Conservation (phyloP, 2,797 vertebrate species). For the Rhyacichthys aspro region DNA sequence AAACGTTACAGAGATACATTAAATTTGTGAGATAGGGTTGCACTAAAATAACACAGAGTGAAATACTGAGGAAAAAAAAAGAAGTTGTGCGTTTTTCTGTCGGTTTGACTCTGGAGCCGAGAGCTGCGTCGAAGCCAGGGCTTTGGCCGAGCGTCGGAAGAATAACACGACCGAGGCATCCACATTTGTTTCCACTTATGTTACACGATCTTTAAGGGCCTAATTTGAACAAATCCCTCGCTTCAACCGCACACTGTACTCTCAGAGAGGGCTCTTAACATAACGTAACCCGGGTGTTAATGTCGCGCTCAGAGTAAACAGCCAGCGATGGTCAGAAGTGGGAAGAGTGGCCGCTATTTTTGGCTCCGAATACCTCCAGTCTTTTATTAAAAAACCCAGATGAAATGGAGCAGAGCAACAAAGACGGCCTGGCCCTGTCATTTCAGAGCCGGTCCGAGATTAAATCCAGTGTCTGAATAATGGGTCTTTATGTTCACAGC, state of each 20-base stretch:
- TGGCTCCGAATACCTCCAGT: slow-evolving; percentile 52
- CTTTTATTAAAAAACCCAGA: slow-evolving; percentile 73
- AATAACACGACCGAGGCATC: slow-evolving; percentile 64
- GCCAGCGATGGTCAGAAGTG: slow-evolving; percentile 44
- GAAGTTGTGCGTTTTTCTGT: slow-evolving; percentile 16
- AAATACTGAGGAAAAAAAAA: slow-evolving; percentile 14
- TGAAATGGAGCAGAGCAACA: slow-evolving; percentile 66
- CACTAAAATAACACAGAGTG: slow-evolving; percentile 15
- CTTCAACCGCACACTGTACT: slow-evolving; percentile 76
- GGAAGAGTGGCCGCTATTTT: slow-evolving; percentile 61
- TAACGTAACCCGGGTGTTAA: slow-evolving; percentile 71
- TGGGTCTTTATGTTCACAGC: slow-evolving; percentile 18
- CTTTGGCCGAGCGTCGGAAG: slow-evolving; percentile 51
- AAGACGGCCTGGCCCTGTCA: slow-evolving; percentile 58
- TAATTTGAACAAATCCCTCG: slow-evolving; percentile 84
- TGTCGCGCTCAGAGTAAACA: slow-evolving; percentile 74
- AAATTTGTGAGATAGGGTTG: neutral
- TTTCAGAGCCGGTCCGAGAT: slow-evolving; percentile 53
- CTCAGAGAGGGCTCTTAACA: slow-evolving; percentile 69
- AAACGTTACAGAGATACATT: neutral
- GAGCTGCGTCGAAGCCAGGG: slow-evolving; percentile 36
- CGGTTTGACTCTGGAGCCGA: slow-evolving; percentile 31
- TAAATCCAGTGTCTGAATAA: slow-evolving; percentile 44
- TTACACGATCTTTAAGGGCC: slow-evolving; percentile 82
- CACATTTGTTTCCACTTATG: slow-evolving; percentile 85